Percentiles rank a stretch among this genome's conserved stretches.
These are phyloP conservation scores for Astropecten irregularis DNA, from an alignment of 53 echinoderm and acorn worm genomes.

Conservation along the genomic window DNA sequence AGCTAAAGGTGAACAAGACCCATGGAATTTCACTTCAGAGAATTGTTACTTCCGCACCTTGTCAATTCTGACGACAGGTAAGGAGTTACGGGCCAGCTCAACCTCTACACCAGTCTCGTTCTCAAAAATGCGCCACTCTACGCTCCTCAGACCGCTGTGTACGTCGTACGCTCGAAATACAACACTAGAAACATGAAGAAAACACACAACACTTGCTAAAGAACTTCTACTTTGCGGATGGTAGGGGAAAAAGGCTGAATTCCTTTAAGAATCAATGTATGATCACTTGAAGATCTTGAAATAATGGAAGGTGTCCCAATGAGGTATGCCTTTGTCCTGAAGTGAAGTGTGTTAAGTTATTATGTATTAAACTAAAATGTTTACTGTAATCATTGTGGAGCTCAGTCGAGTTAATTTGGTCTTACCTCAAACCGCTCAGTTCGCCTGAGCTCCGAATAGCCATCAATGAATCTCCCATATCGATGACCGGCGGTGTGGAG, in stretches of 20 bases:
- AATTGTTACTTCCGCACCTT: not conserved
- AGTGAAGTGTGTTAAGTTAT: too few relatives aligned
- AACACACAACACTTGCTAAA: not conserved
- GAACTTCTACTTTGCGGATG: too few relatives aligned
- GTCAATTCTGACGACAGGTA: slow-evolving; percentile 7
- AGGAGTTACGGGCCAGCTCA: not conserved
- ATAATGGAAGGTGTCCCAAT: too few relatives aligned
- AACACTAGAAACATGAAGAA: not conserved
- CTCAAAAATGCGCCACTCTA: slow-evolving; percentile 5
- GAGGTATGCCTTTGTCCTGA: too few relatives aligned
- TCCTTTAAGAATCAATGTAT: too few relatives aligned
- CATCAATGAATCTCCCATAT: not conserved
- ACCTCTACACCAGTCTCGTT: not conserved
- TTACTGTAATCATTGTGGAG: too few relatives aligned
- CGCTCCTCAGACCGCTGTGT: slow-evolving; percentile 11
- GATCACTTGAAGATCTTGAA: not conserved
- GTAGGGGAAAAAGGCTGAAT: not conserved
- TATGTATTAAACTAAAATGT: too few relatives aligned
- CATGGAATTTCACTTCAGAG: too few relatives aligned
- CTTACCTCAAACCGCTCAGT: slow-evolving; percentile 34
- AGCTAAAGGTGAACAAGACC: too few relatives aligned
- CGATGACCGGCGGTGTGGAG: slow-evolving; percentile 28
- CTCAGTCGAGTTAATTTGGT: too few relatives aligned
- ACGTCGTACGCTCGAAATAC: slow-evolving; percentile 7
- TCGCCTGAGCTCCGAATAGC: slow-evolving; percentile 29